Evolutionary conservation across 2,113 vertebrate species (phyloP).

Genomic region (Neoarius graeffei): DNA sequence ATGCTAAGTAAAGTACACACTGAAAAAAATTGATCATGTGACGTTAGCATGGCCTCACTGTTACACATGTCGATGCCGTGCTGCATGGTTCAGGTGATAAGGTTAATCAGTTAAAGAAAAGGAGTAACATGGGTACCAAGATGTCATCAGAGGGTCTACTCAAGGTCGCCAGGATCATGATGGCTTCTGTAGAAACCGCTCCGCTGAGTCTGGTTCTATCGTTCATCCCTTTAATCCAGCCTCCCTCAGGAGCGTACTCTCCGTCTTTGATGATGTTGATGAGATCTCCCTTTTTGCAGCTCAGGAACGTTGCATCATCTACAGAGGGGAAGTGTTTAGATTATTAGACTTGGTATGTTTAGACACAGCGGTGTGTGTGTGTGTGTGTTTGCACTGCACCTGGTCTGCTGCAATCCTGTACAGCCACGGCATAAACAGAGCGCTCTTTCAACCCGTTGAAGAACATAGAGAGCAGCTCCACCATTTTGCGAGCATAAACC

Average conservation of each 20-base stretch:
- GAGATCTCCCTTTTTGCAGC: conserved; percentile 84
- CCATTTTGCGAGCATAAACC: conserved; percentile 71
- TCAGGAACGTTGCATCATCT: conserved; percentile 78
- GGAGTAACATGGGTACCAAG: conserved; percentile 75
- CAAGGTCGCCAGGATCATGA: conserved; percentile 81
- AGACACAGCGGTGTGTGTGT: not conserved
- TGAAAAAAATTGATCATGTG: not conserved
- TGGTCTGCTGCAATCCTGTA: conserved; percentile 72
- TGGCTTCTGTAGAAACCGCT: conserved; percentile 66
- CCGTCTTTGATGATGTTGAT: conserved; percentile 75
- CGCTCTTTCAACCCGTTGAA: conserved; percentile 83
- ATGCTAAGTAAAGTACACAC: not conserved
- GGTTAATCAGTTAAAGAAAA: not conserved
- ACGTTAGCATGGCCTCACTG: not conserved
- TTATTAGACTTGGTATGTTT: not conserved
- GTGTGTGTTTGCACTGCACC: conserved; percentile 53
- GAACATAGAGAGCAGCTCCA: conserved; percentile 77
- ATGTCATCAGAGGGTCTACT: conserved; percentile 76
- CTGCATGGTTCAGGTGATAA: not conserved
- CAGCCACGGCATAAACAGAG: conserved; percentile 79
- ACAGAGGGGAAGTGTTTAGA: not conserved
- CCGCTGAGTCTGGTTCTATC: conserved; percentile 79
- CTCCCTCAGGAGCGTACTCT: conserved; percentile 55
- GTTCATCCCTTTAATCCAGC: conserved; percentile 77
- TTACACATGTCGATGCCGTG: not conserved